Evolutionary conservation across 2,797 vertebrate genomes (phyloP).

Genomic region (Notolepis coatsorum): DNA sequence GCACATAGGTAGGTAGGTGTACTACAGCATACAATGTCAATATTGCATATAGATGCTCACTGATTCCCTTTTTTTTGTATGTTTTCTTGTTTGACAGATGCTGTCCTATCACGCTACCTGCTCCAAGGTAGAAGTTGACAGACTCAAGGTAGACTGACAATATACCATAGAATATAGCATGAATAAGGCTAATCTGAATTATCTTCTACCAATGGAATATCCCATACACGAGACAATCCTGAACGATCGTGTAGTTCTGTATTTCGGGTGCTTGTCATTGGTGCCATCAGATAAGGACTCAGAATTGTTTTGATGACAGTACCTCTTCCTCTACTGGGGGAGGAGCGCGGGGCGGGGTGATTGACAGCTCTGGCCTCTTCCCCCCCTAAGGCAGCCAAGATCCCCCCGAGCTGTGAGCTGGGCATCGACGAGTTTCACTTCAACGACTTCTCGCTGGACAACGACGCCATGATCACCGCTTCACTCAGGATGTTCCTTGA

Average conservation of each 20-base stretch:
- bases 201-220: too few species aligned
- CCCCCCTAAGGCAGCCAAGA: constrained; percentile 81
- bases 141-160: constrained; percentile 79
- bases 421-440: constrained; percentile 85
- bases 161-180: background rate
- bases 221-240: too few species aligned
- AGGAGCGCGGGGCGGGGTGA: constrained; percentile 27
- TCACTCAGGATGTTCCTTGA: constrained; percentile 86
- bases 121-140: constrained; percentile 85
- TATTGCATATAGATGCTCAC: too few species aligned
- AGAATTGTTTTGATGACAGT: background rate
- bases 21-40: too few species aligned
- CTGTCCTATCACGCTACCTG: constrained; percentile 86
- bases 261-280: background rate
- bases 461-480: constrained; percentile 85
- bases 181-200: constrained; percentile 10
- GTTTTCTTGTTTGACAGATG: constrained; percentile 71
- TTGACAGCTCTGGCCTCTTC: constrained; percentile 48
- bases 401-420: constrained; percentile 81
- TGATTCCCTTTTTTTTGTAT: too few species aligned
- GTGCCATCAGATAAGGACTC: background rate
- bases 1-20: too few species aligned
- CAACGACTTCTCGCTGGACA: constrained; percentile 87
- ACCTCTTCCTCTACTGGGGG: background rate
- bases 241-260: too few species aligned